Conservation (phyloP, 2,113 vertebrate species). For the Corythornis madagascariensis region DNA sequence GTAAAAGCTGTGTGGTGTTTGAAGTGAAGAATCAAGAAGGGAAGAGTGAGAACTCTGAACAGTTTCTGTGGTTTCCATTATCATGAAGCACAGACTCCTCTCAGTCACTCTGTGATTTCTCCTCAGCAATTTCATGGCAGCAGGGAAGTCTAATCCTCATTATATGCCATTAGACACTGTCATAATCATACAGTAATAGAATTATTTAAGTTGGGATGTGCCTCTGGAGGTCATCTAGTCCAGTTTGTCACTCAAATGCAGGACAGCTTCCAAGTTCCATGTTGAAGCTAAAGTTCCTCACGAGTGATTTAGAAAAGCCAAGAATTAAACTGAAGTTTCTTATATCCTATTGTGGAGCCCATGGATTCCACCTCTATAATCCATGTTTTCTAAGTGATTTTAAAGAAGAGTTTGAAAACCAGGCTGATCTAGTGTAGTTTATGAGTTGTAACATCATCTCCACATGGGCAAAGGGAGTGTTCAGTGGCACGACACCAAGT, state of each 20-base stretch:
- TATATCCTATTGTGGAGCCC: neutral
- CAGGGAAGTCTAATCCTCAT: neutral
- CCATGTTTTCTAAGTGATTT: neutral
- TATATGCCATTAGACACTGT: neutral
- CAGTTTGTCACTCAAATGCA: neutral
- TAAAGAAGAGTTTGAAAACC: neutral
- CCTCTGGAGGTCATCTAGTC: neutral
- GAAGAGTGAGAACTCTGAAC: neutral
- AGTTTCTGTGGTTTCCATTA: neutral
- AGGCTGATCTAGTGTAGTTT: neutral
- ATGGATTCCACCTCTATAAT: neutral
- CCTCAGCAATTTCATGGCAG: neutral
- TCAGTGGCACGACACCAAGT: neutral
- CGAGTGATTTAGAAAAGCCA: neutral
- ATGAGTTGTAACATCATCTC: neutral
- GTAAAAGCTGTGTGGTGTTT: neutral
- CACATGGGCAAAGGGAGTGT: neutral
- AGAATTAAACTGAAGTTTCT: neutral
- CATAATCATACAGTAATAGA: neutral
- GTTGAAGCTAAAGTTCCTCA: neutral
- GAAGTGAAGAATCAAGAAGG: neutral
- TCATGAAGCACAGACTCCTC: neutral
- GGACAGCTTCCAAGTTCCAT: neutral
- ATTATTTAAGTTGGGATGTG: neutral
- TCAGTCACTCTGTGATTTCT: neutral